Base-by-base conservation (phyloP, 92 coral and sea anemone species). In the Umimayanthus chanpuru region DNA sequence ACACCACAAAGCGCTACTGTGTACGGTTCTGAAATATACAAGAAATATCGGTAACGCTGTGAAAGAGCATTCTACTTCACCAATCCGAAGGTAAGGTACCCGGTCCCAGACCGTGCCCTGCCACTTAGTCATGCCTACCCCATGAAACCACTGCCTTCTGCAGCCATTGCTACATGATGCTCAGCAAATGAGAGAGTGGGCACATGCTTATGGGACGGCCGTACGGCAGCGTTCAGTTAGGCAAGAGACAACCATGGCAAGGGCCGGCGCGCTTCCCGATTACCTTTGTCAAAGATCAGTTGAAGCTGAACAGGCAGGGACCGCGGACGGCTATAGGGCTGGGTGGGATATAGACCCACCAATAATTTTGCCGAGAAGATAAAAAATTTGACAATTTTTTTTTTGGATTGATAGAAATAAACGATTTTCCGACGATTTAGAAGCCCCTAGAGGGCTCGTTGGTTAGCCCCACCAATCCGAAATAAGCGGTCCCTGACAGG, bases 1-100 rank as follows among this genome's bases (percentile, higher is more conserved):
- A 6, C 93, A 93, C 79, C 91, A 90, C 89, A 93, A 93, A 81
- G 85, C 49, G 7, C 92, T 92, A 18, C 30, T 88, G 16, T 73
- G 91, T 78, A 83, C 89, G n/a, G n/a, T n/a, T n/a, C n/a, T n/a
- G n/a, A n/a, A n/a, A n/a, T n/a, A n/a, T n/a, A n/a, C n/a, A n/a
- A 1, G 85, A 44, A 81, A 74, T 66, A 75, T 91, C 38, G 87
- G 89, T 36, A 83, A 77, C 76, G 74, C 93, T n/a, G 89, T 80
- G 53, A 91, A 81, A 41, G 85, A 81, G 56, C 85, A 61, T 58
- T 55, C 50, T 56, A 80, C 26, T 80, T 55, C 64, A 80, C 85
- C n/a, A 80, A 91, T 71, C 83, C 71, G 29, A 75, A 18, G 83
- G 36, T 73, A 21, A 76, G 90, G 88, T 73, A 88, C 81, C 91